Conservation (phyloP, 1,140 invertebrate species). For the Pseudomyrmex concolor region DNA sequence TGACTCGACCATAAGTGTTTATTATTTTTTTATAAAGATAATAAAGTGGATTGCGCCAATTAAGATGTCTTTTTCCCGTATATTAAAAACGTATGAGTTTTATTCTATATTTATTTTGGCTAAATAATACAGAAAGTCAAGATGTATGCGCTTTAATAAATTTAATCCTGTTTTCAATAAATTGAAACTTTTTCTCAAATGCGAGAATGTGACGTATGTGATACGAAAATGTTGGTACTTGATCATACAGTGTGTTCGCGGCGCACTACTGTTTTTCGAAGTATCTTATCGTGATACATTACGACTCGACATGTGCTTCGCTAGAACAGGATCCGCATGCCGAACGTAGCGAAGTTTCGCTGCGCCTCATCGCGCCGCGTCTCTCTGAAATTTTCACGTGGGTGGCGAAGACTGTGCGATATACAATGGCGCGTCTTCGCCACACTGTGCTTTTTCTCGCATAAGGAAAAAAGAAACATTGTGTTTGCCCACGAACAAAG, state of each 20-base stretch:
- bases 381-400: conserved; percentile 60
- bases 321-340: conserved; percentile 17
- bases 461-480: conserved; percentile 63
- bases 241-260: background rate
- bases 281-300: conserved; percentile 18
- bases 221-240: background rate
- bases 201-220: background rate
- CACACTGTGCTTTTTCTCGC: conserved; percentile 38
- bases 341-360: conserved; percentile 38
- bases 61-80: no score
- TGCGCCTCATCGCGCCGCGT: conserved; percentile 13
- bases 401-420: conserved; percentile 60
- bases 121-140: background rate
- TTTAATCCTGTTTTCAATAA: no score
- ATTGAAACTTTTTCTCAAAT: no score
- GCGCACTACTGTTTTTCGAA: background rate
- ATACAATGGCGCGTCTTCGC: conserved; percentile 66
- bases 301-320: conserved; percentile 7
- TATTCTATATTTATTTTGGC: background rate
- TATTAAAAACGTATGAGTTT: no score
- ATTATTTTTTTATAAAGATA: background rate
- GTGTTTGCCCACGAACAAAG: conserved; percentile 64
- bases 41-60: no score
- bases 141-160: background rate
- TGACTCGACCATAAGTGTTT: background rate